Evolutionary conservation across 1,140 invertebrate species (phyloP).

Genomic region (Gonatopus flavifemur): DNA sequence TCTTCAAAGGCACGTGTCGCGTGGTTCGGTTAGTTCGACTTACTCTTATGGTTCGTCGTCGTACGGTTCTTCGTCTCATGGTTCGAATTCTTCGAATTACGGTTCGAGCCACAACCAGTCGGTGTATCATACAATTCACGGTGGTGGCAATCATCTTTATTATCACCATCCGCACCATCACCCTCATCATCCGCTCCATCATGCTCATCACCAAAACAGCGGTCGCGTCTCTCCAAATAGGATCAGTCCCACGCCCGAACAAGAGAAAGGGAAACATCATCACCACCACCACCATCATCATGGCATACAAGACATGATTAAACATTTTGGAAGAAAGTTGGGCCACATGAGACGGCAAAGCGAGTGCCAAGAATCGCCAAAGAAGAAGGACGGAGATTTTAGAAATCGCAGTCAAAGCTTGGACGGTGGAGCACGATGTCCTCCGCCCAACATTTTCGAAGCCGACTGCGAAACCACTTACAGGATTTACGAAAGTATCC

Average conservation of each 20-base stretch:
- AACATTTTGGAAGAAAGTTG: slow-evolving; percentile 66
- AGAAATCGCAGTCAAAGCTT: slow-evolving; percentile 75
- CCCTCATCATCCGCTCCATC: slow-evolving; percentile 30
- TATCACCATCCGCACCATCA: slow-evolving; percentile 27
- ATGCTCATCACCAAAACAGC: slow-evolving; percentile 30
- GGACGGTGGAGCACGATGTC: slow-evolving; percentile 64
- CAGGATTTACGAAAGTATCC: slow-evolving; percentile 76
- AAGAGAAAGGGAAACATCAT: slow-evolving; percentile 37
- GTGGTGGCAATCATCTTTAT: slow-evolving; percentile 32
- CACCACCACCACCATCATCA: slow-evolving; percentile 46
- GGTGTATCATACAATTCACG: slow-evolving; percentile 45
- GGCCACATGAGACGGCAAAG: slow-evolving; percentile 57
- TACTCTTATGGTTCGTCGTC: slow-evolving; percentile 44
- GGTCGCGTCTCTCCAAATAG: slow-evolving; percentile 33
- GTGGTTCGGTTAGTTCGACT: slow-evolving; percentile 49
- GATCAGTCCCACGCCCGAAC: slow-evolving; percentile 38
- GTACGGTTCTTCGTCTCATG: slow-evolving; percentile 39
- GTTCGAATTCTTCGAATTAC: slow-evolving; percentile 40
- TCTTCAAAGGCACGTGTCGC: slow-evolving; percentile 30
- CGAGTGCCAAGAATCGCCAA: slow-evolving; percentile 54
- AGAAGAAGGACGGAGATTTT: slow-evolving; percentile 65
- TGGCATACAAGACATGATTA: slow-evolving; percentile 71
- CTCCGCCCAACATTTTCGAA: slow-evolving; percentile 51
- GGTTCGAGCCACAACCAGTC: slow-evolving; percentile 32
- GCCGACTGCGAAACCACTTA: slow-evolving; percentile 79